These are phyloP conservation scores for Sebastes matsubarae DNA, from an alignment of 2,797 vertebrate genomes.

Conservation along the genomic window DNA sequence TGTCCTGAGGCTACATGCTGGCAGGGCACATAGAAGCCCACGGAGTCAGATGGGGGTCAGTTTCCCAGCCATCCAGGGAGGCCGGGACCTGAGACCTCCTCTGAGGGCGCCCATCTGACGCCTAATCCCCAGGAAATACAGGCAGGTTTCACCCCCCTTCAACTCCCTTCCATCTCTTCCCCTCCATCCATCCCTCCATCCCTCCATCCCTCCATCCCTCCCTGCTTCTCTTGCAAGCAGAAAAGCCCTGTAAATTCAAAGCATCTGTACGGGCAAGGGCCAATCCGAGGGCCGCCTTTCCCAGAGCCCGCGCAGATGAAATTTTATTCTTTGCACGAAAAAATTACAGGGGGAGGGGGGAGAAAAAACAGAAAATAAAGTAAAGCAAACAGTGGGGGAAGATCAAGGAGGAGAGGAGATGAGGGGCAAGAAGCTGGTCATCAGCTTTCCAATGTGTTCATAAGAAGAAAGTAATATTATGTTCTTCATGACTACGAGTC, in stretches of 20 bases:
- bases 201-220: constrained; percentile 22
- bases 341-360: constrained; percentile 66
- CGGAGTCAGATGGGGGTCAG: constrained; percentile 81
- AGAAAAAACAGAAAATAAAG: constrained; percentile 77
- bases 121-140: constrained; percentile 86
- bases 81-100: constrained; percentile 79
- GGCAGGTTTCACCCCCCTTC: constrained; percentile 64
- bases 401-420: constrained; percentile 73
- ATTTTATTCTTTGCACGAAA: constrained; percentile 81
- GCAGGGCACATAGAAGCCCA: constrained; percentile 51
- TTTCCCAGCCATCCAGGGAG: constrained; percentile 83
- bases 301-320: constrained; percentile 78
- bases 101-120: constrained; percentile 79
- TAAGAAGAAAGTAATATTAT: constrained; percentile 72
- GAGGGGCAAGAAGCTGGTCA: constrained; percentile 74
- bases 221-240: constrained; percentile 60
- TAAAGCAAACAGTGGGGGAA: constrained; percentile 81
- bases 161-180: constrained; percentile 20
- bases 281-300: constrained; percentile 74
- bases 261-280: constrained; percentile 80
- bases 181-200: constrained; percentile 40
- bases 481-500: constrained; percentile 51
- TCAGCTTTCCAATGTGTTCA: constrained; percentile 64
- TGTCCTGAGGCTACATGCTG: constrained; percentile 55
- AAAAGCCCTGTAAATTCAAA: constrained; percentile 84